Evolutionary conservation across 2,113 vertebrate species (phyloP).

Genomic region (Gallinago media): DNA sequence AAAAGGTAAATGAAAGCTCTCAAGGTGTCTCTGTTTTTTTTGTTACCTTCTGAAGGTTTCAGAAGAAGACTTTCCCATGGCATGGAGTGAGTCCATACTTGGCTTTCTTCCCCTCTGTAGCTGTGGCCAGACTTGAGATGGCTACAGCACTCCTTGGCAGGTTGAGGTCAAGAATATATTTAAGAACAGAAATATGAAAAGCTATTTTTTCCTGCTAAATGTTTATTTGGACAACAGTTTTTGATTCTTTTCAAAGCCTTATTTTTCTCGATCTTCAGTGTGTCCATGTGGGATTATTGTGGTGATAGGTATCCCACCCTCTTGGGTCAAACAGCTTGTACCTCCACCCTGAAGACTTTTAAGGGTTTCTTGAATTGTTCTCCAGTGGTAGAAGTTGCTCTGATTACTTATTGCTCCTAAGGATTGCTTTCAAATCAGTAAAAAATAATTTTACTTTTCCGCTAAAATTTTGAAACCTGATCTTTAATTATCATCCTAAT

Average conservation of each 20-base stretch:
- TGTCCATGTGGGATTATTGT: fast-evolving
- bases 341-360: background rate
- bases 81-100: fast-evolving
- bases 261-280: background rate
- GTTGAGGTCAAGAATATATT: background rate
- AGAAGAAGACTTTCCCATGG: background rate
- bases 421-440: background rate
- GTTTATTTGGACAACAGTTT: background rate
- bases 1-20: background rate
- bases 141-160: background rate
- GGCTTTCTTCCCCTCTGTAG: background rate
- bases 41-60: background rate
- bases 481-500: background rate
- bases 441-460: background rate
- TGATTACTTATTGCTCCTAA: background rate
- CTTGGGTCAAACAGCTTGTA: background rate
- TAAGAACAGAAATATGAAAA: background rate
- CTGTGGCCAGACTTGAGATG: background rate
- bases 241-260: background rate
- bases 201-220: background rate
- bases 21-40: background rate
- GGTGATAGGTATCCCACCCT: background rate
- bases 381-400: background rate
- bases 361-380: background rate
- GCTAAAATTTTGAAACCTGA: background rate